Evolutionary conservation across 2,113 vertebrate genomes (phyloP).

Genomic region (Hipposideros armiger): DNA sequence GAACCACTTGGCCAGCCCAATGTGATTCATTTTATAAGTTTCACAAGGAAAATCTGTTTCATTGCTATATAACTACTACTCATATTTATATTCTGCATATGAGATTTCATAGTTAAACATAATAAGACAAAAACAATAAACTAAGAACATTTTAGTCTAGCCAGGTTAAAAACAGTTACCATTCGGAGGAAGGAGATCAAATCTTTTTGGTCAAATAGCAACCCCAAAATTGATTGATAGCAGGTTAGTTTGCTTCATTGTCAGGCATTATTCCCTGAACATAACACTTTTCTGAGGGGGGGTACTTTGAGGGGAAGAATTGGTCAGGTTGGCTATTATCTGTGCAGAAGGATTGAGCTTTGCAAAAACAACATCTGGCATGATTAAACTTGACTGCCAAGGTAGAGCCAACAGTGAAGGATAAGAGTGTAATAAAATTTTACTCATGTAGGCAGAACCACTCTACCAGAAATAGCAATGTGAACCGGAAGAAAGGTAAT

Average conservation of each 20-base stretch:
- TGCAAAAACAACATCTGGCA: conserved; percentile 76
- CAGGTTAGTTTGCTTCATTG: conserved; percentile 23
- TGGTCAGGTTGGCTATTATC: conserved; percentile 65
- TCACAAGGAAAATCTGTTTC: conserved; percentile 21
- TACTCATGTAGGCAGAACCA: conserved; percentile 73
- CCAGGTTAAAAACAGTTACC: not conserved
- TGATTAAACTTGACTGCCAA: conserved; percentile 73
- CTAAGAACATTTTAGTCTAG: not conserved
- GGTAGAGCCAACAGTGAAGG: conserved; percentile 65
- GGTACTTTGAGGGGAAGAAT: conserved; percentile 57
- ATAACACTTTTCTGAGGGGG: conserved; percentile 25
- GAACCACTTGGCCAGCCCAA: no score
- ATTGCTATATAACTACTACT: not conserved
- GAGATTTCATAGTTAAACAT: conserved; percentile 5
- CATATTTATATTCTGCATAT: conserved; percentile 28
- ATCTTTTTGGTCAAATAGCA: conserved; percentile 49
- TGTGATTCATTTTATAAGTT: conserved; percentile 36
- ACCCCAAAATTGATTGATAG: conserved; percentile 40
- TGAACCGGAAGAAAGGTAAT: conserved; percentile 56
- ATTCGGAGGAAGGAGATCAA: not conserved
- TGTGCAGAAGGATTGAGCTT: conserved; percentile 67
- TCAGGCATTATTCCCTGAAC: conserved; percentile 27
- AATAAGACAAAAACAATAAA: conserved; percentile 39
- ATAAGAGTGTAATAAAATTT: conserved; percentile 76
- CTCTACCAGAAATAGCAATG: conserved; percentile 71